Evolutionary conservation across 2,797 vertebrate genomes (phyloP).

Genomic region (Microctenopoma stevenorrisi): DNA sequence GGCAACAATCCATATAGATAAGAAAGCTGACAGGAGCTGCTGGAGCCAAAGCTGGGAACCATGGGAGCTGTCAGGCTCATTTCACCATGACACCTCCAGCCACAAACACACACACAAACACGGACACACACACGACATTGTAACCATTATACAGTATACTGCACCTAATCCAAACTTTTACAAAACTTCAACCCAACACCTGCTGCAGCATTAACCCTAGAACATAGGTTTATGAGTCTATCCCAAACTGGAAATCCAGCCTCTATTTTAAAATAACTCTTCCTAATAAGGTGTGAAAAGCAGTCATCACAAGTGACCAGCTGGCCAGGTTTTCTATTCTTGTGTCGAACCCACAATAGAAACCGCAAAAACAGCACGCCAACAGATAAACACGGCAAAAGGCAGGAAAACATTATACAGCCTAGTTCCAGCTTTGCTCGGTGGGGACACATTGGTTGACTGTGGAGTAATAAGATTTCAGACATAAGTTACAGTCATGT

Average conservation of each 20-base stretch:
- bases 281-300: constrained; percentile 51
- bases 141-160: neutral
- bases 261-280: constrained; percentile 44
- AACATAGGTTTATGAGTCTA: constrained; percentile 11
- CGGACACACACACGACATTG: constrained; percentile 29
- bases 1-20: constrained; percentile 70
- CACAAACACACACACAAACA: constrained; percentile 6
- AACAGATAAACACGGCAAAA: neutral
- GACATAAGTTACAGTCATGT: neutral
- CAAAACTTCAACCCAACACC: neutral
- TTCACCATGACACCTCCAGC: constrained; percentile 60
- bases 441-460: neutral
- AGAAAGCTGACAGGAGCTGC: constrained; percentile 71
- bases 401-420: neutral
- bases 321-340: constrained; percentile 54
- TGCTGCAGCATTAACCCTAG: constrained; percentile 6
- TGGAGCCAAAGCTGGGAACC: constrained; percentile 63
- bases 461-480: too few relatives aligned
- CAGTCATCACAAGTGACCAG: constrained; percentile 34
- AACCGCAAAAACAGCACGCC: constrained; percentile 18
- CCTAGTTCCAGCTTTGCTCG: too few relatives aligned
- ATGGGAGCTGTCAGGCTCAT: constrained; percentile 70
- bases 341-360: constrained; percentile 42
- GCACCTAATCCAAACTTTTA: constrained; percentile 4
- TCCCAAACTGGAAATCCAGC: constrained; percentile 25